A percentile compares a stretch with the other conserved stretches of the same genome.
Conservation (phyloP, 2,888 invertebrate genomes). For the Frankliniella fusca region DNA sequence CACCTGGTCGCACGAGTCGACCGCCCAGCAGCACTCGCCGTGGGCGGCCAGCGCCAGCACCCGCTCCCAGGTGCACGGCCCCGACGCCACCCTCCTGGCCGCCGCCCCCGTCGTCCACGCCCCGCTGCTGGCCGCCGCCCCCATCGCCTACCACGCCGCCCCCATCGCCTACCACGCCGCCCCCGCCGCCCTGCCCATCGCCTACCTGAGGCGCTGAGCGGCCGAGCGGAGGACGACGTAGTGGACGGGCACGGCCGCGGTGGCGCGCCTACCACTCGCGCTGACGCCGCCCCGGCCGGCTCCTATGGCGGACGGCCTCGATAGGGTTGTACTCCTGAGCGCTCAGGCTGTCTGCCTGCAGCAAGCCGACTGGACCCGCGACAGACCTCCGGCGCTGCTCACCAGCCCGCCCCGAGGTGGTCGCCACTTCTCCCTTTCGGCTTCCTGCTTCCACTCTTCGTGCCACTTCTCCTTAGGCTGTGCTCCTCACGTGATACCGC, state of each 20-base stretch:
- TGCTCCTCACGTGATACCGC: not conserved
- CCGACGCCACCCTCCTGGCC: not conserved
- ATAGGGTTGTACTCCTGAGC: not conserved
- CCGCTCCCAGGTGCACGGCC: constrained; percentile 18
- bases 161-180: not conserved
- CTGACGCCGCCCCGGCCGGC: not conserved
- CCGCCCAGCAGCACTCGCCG: constrained; percentile 16
- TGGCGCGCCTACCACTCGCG: not conserved
- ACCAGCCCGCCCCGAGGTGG: not conserved
- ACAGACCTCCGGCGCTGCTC: not conserved
- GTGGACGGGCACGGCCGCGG: not conserved
- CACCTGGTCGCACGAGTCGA: constrained; percentile 14
- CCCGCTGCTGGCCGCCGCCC: constrained; percentile 14
- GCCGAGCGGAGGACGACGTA: not conserved
- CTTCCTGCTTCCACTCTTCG: not conserved
- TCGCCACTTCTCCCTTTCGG: not conserved
- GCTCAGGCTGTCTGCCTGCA: constrained; percentile 14
- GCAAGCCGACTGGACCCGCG: constrained; percentile 16
- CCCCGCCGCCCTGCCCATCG: not conserved
- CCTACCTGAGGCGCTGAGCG: constrained; percentile 18
- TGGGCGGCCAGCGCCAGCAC: constrained; percentile 14
- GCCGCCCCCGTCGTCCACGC: constrained; percentile 6
- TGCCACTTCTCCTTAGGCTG: not conserved
- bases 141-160: not conserved
- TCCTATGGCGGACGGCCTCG: not conserved